Evolutionary conservation across 2,888 invertebrate species (phyloP).

Genomic region (Synanthedon formicaeformis): DNA sequence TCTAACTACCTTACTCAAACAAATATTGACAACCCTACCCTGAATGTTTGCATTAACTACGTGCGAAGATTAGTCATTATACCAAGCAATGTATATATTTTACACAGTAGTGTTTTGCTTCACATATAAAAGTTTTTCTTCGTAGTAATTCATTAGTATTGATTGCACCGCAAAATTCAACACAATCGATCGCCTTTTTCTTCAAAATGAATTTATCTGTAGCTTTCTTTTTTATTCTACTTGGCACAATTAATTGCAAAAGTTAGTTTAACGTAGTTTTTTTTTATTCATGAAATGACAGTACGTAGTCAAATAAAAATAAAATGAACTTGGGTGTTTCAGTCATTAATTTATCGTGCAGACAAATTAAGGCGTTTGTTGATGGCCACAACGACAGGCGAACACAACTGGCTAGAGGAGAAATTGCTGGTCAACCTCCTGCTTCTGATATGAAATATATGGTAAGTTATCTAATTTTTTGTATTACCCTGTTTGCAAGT

Average conservation of each 20-base stretch:
- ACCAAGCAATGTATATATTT: neutral
- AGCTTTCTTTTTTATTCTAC: slow-evolving; percentile 24
- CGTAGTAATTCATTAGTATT: slow-evolving; percentile 13
- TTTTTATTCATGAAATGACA: neutral
- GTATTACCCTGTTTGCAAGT: too few relatives aligned
- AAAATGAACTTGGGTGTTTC: slow-evolving; percentile 8
- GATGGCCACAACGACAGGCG: slow-evolving; percentile 26
- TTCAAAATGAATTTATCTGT: slow-evolving; percentile 29
- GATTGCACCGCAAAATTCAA: slow-evolving; percentile 8
- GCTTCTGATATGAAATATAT: slow-evolving; percentile 27
- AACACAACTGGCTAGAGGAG: slow-evolving; percentile 18
- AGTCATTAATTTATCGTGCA: slow-evolving; percentile 25
- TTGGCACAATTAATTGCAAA: slow-evolving; percentile 18
- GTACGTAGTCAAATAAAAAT: neutral
- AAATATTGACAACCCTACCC: neutral
- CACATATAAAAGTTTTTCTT: slow-evolving; percentile 14
- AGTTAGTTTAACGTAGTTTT: slow-evolving; percentile 17
- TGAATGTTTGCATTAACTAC: neutral
- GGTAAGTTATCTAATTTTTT: slow-evolving; percentile 10
- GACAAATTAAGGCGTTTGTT: slow-evolving; percentile 22
- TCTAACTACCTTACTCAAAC: too few relatives aligned
- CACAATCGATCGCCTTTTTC: slow-evolving; percentile 1
- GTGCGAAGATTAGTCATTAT: neutral
- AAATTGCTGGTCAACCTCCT: slow-evolving; percentile 22
- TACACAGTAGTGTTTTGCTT: neutral